Percentiles rank a stretch among this genome's conserved stretches.
phyloP scores from a whole-genome alignment of 2,797 vertebrate species.

The Cephalopachus bancanus region DNA sequence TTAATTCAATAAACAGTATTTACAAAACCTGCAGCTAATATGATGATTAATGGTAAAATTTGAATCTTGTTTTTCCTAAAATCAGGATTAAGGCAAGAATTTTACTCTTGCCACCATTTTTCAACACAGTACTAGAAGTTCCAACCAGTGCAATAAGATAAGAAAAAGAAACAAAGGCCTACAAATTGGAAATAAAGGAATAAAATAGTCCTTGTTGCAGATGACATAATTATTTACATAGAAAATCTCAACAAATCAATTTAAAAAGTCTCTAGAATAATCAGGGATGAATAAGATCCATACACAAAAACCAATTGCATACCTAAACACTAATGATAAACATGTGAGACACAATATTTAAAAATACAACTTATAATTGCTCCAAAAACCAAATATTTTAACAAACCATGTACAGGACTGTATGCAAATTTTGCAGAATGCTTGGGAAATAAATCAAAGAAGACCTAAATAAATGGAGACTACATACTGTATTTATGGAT shows the following conservation, averaged over 20 bases:
- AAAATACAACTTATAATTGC: neutral
- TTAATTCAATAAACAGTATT: neutral
- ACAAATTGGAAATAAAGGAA: neutral
- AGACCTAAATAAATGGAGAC: neutral
- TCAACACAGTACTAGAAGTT: neutral
- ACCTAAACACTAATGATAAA: conserved; percentile 27
- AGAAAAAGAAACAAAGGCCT: neutral
- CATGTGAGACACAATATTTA: neutral
- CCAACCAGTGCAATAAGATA: neutral
- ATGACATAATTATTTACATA: neutral
- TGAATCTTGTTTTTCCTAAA: neutral
- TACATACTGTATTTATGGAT: neutral
- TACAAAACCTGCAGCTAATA: neutral
- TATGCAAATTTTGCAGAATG: neutral
- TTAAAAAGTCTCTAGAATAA: neutral
- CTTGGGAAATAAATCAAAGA: conserved; percentile 12
- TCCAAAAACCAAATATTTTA: neutral
- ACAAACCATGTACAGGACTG: neutral
- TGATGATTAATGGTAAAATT: neutral
- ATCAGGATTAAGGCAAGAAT: neutral
- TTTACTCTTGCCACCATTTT: neutral
- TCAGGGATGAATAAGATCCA: neutral
- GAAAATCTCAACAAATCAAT: neutral
- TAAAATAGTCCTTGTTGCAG: neutral
- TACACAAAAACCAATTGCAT: neutral